phyloP scores from a whole-genome alignment of 2,797 vertebrate species.

The Remorina albescens region DNA sequence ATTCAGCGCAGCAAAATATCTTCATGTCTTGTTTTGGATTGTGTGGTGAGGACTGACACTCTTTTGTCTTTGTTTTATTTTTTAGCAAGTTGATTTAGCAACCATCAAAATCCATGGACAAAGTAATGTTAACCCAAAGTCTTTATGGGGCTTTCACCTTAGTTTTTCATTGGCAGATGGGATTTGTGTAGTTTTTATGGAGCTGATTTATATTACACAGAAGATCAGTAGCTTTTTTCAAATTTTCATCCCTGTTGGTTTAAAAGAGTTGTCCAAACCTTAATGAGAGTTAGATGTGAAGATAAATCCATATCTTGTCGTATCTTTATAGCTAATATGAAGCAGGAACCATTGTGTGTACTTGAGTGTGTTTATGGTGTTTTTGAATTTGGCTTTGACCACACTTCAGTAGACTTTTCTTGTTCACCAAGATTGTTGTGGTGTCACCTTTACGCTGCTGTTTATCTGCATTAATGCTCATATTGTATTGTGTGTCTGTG shows the following conservation, averaged over 20 bases:
- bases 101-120: background rate
- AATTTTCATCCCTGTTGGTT: no score
- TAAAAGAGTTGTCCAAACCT: no score
- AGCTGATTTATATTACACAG: no score
- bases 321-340: background rate
- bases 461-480: background rate
- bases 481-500: background rate
- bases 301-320: no score
- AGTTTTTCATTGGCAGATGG: no score
- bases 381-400: background rate
- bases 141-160: background rate
- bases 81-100: background rate
- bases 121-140: no score
- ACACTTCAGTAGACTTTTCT: background rate
- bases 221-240: no score
- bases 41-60: background rate
- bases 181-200: background rate
- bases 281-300: no score
- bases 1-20: background rate
- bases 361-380: background rate
- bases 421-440: background rate
- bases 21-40: slow-evolving; percentile 4
- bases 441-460: slow-evolving; percentile 4
- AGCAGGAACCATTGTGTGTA: background rate
- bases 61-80: no score